Evolutionary conservation across 2,888 invertebrate genomes (phyloP).

Genomic region (Balanococcus diminutus): DNA sequence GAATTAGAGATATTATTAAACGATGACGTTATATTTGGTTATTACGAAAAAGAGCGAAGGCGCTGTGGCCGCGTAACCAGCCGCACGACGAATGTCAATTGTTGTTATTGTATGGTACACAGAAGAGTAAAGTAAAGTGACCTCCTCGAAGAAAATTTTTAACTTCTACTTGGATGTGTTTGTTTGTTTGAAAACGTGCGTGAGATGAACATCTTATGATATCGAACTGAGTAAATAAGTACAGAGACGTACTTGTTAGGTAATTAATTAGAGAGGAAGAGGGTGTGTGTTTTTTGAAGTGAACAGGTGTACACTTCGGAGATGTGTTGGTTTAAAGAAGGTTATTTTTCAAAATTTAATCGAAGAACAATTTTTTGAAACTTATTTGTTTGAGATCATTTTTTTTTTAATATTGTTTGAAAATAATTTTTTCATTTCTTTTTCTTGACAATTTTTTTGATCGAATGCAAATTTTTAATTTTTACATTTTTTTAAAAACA

Average conservation of each 20-base stretch:
- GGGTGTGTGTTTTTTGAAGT: not conserved
- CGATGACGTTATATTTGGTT: slow-evolving; percentile 34
- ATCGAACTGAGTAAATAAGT: not conserved
- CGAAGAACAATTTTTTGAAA: too few relatives aligned
- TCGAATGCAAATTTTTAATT: too few relatives aligned
- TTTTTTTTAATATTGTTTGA: too few relatives aligned
- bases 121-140: too few relatives aligned
- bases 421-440: too few relatives aligned
- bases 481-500: too few relatives aligned
- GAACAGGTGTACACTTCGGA: not conserved
- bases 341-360: too few relatives aligned
- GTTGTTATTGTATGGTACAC: not conserved
- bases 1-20: not conserved
- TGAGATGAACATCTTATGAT: not conserved
- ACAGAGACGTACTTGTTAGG: not conserved
- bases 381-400: too few relatives aligned
- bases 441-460: too few relatives aligned
- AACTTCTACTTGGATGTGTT: not conserved
- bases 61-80: not conserved
- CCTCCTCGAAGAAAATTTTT: slow-evolving; percentile 40
- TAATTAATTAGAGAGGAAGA: too few relatives aligned
- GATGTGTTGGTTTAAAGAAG: too few relatives aligned
- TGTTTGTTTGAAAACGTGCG: not conserved
- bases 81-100: slow-evolving; percentile 24
- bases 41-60: not conserved